Evolutionary conservation across 2,113 vertebrate species (phyloP).

Genomic region (Hiodon alosoides): DNA sequence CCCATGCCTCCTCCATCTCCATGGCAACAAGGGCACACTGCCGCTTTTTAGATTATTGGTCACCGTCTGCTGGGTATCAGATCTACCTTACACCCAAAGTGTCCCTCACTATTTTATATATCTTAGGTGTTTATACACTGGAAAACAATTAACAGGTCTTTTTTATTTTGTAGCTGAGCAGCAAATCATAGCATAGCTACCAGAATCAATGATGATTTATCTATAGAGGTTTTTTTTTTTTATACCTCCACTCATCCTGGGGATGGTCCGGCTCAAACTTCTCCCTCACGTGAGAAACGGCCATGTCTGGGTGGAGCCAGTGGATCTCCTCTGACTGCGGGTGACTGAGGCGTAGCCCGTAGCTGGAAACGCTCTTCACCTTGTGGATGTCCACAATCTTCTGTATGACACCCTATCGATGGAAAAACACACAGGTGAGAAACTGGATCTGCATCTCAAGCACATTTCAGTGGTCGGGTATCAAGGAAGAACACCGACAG

Average conservation of each 20-base stretch:
- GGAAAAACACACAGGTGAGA: not conserved
- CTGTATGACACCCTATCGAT: conserved; percentile 88
- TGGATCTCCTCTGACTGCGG: conserved; percentile 87
- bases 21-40: conserved; percentile 20
- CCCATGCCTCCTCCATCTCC: conserved; percentile 13
- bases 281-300: conserved; percentile 90
- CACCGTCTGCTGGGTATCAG: not conserved
- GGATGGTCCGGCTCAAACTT: conserved; percentile 87
- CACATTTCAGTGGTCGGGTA: too few species aligned
- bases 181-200: too few species aligned
- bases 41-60: not conserved
- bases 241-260: conserved; percentile 96
- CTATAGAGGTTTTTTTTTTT: too few species aligned
- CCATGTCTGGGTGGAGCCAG: conserved; percentile 94
- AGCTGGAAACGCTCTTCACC: conserved; percentile 86
- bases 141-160: not conserved
- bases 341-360: conserved; percentile 89
- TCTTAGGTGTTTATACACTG: not conserved
- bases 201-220: too few species aligned
- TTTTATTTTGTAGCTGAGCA: not conserved
- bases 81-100: not conserved
- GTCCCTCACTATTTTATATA: not conserved
- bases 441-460: not conserved
- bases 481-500: too few species aligned
- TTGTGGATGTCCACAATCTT: conserved; percentile 96